Conservation (phyloP, 2,888 invertebrate species). For the Rhagonycha lutea region DNA sequence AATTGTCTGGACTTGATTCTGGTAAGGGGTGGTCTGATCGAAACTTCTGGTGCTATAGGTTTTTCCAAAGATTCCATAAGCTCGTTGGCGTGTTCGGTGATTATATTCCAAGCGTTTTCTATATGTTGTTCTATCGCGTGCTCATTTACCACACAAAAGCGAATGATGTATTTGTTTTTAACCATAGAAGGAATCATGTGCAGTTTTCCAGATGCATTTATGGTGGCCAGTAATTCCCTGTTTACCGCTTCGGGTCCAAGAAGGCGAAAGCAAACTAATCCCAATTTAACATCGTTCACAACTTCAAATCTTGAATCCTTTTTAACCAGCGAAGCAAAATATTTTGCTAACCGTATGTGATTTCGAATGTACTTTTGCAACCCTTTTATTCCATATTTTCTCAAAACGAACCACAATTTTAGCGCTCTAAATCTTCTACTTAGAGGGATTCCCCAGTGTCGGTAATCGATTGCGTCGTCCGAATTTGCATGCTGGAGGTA, state of each 20-base stretch:
- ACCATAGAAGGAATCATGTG: constrained; percentile 86
- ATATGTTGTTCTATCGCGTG: constrained; percentile 76
- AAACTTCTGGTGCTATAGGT: constrained; percentile 51
- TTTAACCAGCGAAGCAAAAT: constrained; percentile 71
- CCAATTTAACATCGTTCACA: constrained; percentile 73
- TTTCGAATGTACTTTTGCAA: constrained; percentile 83
- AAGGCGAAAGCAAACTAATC: constrained; percentile 79
- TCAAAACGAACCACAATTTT: constrained; percentile 86
- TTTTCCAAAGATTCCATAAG: constrained; percentile 56
- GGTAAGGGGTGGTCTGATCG: constrained; percentile 56
- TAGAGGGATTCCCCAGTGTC: constrained; percentile 87
- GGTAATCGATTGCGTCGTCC: constrained; percentile 69
- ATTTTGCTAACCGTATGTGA: constrained; percentile 77
- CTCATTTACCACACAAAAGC: constrained; percentile 83
- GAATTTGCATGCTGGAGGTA: constrained; percentile 83
- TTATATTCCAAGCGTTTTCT: constrained; percentile 67
- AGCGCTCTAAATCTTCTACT: constrained; percentile 83
- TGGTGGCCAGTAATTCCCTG: constrained; percentile 73
- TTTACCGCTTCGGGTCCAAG: constrained; percentile 72
- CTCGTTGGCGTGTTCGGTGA: constrained; percentile 64
- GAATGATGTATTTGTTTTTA: constrained; percentile 69
- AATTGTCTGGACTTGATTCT: constrained; percentile 60
- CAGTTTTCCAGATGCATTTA: constrained; percentile 81
- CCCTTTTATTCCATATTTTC: constrained; percentile 80
- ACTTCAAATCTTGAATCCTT: constrained; percentile 77